A percentile compares a stretch with the other conserved stretches of the same genome.
These are phyloP conservation scores for Gila robusta DNA, from an alignment of 2,797 vertebrate species.

Conservation along the genomic window DNA sequence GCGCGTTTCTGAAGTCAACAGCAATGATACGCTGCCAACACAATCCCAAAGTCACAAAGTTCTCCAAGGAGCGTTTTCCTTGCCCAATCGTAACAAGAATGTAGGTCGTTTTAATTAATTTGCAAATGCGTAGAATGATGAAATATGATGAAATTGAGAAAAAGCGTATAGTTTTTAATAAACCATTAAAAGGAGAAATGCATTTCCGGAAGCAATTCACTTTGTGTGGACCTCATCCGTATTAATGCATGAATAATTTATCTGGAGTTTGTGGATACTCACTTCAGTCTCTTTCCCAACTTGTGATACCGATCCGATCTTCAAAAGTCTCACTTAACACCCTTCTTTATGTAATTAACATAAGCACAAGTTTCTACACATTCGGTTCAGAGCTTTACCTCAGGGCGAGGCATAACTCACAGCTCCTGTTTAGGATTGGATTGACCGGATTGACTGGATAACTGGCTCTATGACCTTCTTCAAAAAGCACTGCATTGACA, in stretches of 20 bases:
- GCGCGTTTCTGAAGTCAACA: constrained; percentile 53
- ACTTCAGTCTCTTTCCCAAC: neutral
- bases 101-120: constrained; percentile 79
- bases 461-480: constrained; percentile 1
- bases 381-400: constrained; percentile 38
- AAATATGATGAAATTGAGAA: constrained; percentile 79
- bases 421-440: constrained; percentile 40
- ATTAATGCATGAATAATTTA: constrained; percentile 43
- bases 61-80: constrained; percentile 65
- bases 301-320: neutral
- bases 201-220: constrained; percentile 56
- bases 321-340: constrained; percentile 6
- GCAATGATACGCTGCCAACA: constrained; percentile 17
- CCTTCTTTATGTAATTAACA: constrained; percentile 33
- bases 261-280: constrained; percentile 24
- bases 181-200: constrained; percentile 65
- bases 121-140: constrained; percentile 78
- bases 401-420: constrained; percentile 34
- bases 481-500: neutral
- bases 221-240: constrained; percentile 35
- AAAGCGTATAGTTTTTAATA: constrained; percentile 75
- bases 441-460: constrained; percentile 8
- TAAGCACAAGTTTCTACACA: constrained; percentile 50
- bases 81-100: constrained; percentile 65
- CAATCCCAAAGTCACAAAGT: constrained; percentile 49